A percentile compares a stretch with the other conserved stretches of the same genome.
phyloP scores from a whole-genome alignment of 2,888 invertebrate genomes.

The Acholoe squamosa region DNA sequence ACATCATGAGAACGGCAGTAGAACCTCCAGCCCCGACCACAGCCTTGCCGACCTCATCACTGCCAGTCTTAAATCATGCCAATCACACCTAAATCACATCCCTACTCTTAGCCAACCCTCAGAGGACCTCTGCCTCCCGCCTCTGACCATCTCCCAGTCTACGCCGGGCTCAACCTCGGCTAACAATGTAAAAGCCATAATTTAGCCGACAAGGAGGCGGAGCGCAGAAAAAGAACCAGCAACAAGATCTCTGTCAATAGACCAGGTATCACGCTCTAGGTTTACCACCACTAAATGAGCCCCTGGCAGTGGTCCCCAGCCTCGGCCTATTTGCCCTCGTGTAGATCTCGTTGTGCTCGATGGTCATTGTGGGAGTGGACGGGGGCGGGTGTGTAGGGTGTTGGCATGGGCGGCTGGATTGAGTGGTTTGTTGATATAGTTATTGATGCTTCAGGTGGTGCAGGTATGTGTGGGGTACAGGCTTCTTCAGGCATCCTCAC shows the following conservation, averaged over 20 bases:
- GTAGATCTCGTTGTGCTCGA: constrained; percentile 1
- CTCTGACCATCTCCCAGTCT: too few relatives aligned
- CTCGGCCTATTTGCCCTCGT: not conserved
- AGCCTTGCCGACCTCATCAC: not conserved
- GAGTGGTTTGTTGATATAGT: too few relatives aligned
- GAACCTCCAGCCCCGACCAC: not conserved
- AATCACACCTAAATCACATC: not conserved
- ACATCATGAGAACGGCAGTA: not conserved
- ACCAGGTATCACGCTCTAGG: constrained; percentile 19
- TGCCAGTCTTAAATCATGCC: not conserved
- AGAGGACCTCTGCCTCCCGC: too few relatives aligned
- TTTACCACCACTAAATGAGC: not conserved
- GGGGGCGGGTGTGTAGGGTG: not conserved
- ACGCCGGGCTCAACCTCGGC: not conserved
- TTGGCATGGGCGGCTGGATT: too few relatives aligned
- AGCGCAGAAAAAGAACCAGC: not conserved
- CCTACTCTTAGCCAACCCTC: too few relatives aligned
- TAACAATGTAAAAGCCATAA: constrained; percentile 14
- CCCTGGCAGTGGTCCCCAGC: not conserved
- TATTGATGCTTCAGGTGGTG: too few relatives aligned
- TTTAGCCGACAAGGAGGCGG: constrained; percentile 7
- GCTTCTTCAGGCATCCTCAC: too few relatives aligned
- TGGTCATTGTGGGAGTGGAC: not conserved
- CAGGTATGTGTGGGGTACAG: too few relatives aligned
- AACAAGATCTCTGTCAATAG: constrained; percentile 9